Evolutionary conservation across 1,140 invertebrate genomes (phyloP).

Genomic region (Trinorchestia longiramus): DNA sequence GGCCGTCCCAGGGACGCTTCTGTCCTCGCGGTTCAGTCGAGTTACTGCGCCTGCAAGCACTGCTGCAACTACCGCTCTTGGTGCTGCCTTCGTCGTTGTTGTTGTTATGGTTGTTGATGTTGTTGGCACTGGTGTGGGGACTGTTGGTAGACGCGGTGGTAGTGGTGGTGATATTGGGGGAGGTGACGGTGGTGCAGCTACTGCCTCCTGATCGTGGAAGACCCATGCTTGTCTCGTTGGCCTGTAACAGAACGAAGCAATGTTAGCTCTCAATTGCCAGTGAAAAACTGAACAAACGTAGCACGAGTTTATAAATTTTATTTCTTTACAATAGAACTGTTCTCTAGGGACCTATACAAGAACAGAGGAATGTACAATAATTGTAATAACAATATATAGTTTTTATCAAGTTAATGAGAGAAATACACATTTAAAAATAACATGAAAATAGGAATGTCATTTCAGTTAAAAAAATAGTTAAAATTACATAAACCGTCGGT

Average conservation of each 20-base stretch:
- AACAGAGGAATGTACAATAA: not conserved
- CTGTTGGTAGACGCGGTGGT: not conserved
- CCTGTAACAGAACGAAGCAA: conserved; percentile 7
- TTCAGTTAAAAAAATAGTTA: too few relatives aligned
- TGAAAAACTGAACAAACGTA: not conserved
- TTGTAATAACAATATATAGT: not conserved
- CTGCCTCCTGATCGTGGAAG: conserved; percentile 54
- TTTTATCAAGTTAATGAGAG: not conserved
- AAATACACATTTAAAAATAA: not conserved
- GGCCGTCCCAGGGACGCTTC: conserved; percentile 33
- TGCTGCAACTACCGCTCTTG: not conserved
- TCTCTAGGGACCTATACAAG: not conserved
- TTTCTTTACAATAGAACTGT: not conserved
- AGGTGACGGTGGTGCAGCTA: conserved; percentile 45
- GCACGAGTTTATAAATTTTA: not conserved
- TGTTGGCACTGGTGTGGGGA: not conserved
- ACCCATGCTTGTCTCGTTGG: conserved; percentile 52
- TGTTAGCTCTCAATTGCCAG: not conserved
- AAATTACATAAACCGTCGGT: too few relatives aligned
- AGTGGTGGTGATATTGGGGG: conserved; percentile 36
- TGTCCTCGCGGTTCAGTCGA: not conserved
- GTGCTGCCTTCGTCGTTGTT: conserved; percentile 8
- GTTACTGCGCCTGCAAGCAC: not conserved
- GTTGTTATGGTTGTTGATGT: not conserved
- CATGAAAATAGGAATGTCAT: not conserved